These are phyloP conservation scores for Lepidochitona cinerea DNA, from an alignment of 2,888 invertebrate genomes.

Conservation along the genomic window DNA sequence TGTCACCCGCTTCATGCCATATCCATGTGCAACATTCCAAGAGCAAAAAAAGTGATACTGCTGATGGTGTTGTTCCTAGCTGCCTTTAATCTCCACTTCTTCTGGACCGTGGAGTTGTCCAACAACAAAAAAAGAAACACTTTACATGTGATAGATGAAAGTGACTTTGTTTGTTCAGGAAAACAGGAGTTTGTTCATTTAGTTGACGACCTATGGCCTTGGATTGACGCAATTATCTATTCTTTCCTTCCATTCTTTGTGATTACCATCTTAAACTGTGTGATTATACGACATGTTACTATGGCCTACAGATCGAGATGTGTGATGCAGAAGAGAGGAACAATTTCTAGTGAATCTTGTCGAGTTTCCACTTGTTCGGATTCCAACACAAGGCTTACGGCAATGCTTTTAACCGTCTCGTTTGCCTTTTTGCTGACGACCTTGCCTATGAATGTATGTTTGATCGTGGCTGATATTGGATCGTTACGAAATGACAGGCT, in stretches of 20 bases:
- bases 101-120: constrained; percentile 45
- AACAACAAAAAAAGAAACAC: background rate
- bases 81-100: constrained; percentile 47
- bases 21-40: constrained; percentile 41
- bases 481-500: constrained; percentile 23
- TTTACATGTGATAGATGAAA: background rate
- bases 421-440: constrained; percentile 65
- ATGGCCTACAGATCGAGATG: constrained; percentile 14
- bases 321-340: background rate
- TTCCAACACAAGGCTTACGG: constrained; percentile 43
- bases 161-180: constrained; percentile 33
- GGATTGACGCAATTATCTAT: constrained; percentile 64
- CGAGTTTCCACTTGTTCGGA: constrained; percentile 21
- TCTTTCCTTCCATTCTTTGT: constrained; percentile 62
- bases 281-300: constrained; percentile 44
- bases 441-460: constrained; percentile 56
- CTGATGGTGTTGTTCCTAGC: constrained; percentile 33
- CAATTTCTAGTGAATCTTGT: background rate
- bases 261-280: constrained; percentile 47
- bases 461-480: constrained; percentile 35
- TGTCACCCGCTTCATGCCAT: constrained; percentile 52
- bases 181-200: constrained; percentile 31
- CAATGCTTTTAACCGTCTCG: constrained; percentile 59
- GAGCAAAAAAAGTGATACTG: constrained; percentile 44
- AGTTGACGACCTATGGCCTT: constrained; percentile 58